These are phyloP conservation scores for Tylochromis polylepis DNA, from an alignment of 2,113 vertebrate species.

Conservation along the genomic window DNA sequence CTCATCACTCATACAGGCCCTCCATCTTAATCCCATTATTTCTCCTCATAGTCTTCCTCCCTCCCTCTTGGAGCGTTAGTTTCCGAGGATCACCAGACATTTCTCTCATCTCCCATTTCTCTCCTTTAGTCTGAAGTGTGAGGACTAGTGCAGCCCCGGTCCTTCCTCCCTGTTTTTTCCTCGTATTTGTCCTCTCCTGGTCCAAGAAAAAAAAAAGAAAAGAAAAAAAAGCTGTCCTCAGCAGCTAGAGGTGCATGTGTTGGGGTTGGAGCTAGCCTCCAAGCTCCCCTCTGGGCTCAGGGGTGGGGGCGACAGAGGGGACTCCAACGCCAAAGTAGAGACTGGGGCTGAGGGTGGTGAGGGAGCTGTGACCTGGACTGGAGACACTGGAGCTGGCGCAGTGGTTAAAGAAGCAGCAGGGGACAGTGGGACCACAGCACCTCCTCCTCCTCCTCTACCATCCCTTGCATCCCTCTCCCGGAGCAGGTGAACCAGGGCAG, in stretches of 20 bases:
- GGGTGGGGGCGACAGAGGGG: conserved; percentile 68
- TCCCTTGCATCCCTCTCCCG: conserved; percentile 73
- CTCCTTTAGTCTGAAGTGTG: conserved; percentile 29
- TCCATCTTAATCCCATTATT: conserved; percentile 51
- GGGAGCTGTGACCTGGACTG: conserved; percentile 30
- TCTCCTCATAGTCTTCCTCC: conserved; percentile 12
- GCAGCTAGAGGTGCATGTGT: conserved; percentile 89
- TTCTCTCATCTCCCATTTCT: conserved; percentile 7
- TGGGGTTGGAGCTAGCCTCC: conserved; percentile 82
- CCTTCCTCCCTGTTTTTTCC: neutral
- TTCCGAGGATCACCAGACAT: conserved; percentile 33
- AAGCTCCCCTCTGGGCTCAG: conserved; percentile 76
- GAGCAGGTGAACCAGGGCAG: conserved; percentile 84
- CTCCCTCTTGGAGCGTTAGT: neutral
- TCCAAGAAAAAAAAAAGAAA: neutral
- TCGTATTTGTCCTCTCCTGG: conserved; percentile 3
- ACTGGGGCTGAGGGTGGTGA: conserved; percentile 49
- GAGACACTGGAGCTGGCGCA: conserved; percentile 25
- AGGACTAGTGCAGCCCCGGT: neutral
- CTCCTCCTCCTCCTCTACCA: conserved; percentile 32
- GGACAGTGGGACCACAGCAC: conserved; percentile 49
- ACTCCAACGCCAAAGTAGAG: conserved; percentile 66
- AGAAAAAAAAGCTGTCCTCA: conserved; percentile 59
- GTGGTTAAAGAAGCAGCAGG: conserved; percentile 31
- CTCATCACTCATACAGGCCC: conserved; percentile 35